A percentile compares a stretch with the other conserved stretches of the same genome.
phyloP scores from a whole-genome alignment of 2,888 invertebrate genomes.

The Leptopterna dolabrata region DNA sequence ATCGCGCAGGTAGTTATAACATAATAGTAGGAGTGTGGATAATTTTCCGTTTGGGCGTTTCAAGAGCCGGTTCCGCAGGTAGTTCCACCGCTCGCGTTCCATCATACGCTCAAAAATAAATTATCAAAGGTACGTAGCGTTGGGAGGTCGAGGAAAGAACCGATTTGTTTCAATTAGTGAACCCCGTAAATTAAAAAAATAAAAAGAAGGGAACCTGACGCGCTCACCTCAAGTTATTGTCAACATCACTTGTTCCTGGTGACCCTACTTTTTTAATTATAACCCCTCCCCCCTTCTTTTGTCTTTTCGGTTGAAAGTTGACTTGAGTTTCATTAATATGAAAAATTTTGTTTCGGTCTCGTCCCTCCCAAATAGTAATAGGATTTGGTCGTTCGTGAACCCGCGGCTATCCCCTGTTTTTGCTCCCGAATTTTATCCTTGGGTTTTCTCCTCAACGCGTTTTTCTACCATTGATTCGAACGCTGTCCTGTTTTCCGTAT shows the following conservation, averaged over 20 bases:
- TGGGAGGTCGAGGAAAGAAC: neutral
- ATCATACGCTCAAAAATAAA: too few species aligned
- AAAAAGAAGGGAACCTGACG: slow-evolving; percentile 5
- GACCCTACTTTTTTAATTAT: slow-evolving; percentile 38
- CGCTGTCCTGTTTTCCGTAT: slow-evolving; percentile 3
- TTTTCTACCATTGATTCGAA: neutral
- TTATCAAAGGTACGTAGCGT: too few species aligned
- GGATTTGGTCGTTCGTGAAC: slow-evolving; percentile 25
- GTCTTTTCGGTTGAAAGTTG: neutral
- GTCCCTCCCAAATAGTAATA: slow-evolving; percentile 27
- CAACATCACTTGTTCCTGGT: slow-evolving; percentile 33
- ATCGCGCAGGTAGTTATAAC: too few species aligned
- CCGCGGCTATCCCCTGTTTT: neutral
- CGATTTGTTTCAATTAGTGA: slow-evolving; percentile 32
- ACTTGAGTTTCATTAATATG: slow-evolving; percentile 18
- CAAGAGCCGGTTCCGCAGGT: too few species aligned
- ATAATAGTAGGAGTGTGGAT: too few species aligned
- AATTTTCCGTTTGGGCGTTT: too few species aligned
- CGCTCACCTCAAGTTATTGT: slow-evolving; percentile 29
- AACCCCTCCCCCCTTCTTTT: neutral
- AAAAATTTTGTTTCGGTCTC: slow-evolving; percentile 39
- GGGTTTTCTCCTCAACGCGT: neutral
- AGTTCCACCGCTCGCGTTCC: too few species aligned
- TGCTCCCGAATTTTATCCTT: neutral
- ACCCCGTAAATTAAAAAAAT: slow-evolving; percentile 16